A percentile compares a stretch with the other conserved stretches of the same genome.
These are phyloP conservation scores for Sciurus carolinensis DNA, from an alignment of 2,797 vertebrate genomes.

Conservation along the genomic window DNA sequence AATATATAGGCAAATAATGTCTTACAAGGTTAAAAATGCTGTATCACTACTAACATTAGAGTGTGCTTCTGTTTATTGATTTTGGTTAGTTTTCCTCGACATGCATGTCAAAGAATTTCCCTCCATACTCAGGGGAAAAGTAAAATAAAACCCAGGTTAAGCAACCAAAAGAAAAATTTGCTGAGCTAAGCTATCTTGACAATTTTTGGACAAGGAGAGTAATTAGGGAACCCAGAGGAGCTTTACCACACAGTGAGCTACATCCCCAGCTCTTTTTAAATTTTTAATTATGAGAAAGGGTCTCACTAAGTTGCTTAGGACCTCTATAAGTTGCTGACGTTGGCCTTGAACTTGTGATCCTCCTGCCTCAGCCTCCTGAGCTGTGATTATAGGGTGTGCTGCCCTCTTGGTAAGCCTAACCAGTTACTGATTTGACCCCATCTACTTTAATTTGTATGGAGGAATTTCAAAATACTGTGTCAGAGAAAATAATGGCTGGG, in stretches of 20 bases:
- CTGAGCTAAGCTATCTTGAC: background rate
- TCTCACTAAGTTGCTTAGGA: too few relatives aligned
- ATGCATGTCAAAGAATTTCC: constrained; percentile 37
- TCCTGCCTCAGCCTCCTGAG: too few relatives aligned
- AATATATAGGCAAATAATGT: constrained; percentile 9
- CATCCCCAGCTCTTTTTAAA: too few relatives aligned
- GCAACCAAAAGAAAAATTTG: constrained; percentile 48
- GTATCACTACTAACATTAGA: constrained; percentile 5
- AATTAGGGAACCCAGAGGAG: background rate
- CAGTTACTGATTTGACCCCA: background rate
- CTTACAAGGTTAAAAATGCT: constrained; percentile 29
- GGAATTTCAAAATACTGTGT: background rate
- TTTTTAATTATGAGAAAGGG: too few relatives aligned
- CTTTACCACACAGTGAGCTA: background rate
- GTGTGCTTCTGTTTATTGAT: background rate
- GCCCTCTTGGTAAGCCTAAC: background rate
- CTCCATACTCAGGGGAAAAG: background rate
- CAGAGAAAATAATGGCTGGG: background rate
- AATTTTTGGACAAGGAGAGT: background rate
- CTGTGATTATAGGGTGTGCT: too few relatives aligned
- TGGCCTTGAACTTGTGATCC: too few relatives aligned
- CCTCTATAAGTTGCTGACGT: too few relatives aligned
- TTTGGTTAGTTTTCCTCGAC: constrained; percentile 8
- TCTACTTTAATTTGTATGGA: constrained; percentile 62
- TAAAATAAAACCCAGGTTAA: constrained; percentile 44